A percentile compares a stretch with the other conserved stretches of the same genome.
Conservation (phyloP, 2,797 vertebrate species). For the Podarcis lilfordi region DNA sequence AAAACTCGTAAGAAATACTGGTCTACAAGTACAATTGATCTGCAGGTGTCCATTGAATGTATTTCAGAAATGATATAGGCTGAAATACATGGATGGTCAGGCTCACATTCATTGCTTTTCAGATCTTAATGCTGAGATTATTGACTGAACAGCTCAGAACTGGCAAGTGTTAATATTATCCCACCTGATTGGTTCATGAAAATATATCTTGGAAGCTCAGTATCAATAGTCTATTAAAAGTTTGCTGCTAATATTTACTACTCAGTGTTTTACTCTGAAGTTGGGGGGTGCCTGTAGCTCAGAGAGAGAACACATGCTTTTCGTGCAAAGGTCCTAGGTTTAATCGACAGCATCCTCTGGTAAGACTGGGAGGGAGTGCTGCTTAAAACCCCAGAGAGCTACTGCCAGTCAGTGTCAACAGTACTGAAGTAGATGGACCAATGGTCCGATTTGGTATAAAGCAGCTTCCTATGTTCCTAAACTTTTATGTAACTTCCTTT, state of each 20-base stretch:
- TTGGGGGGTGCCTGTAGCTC: neutral
- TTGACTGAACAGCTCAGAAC: slow-evolving; percentile 16
- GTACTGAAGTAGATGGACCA: no score
- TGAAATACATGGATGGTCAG: slow-evolving; percentile 6
- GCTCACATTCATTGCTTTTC: slow-evolving; percentile 40
- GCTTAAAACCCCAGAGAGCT: no score
- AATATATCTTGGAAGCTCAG: neutral
- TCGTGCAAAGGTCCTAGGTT: no score
- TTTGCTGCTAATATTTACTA: neutral
- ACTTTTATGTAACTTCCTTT: neutral
- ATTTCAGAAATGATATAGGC: slow-evolving; percentile 48
- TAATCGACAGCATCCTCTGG: no score
- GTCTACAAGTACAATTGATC: slow-evolving; percentile 44
- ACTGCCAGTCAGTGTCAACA: no score
- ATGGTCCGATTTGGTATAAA: no score
- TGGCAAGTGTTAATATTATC: neutral
- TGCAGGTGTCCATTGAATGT: slow-evolving; percentile 31
- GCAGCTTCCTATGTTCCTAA: no score
- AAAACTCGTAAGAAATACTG: neutral
- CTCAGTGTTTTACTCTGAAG: neutral
- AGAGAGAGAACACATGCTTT: no score
- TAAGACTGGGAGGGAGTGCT: no score
- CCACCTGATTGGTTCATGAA: neutral
- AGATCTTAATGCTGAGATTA: neutral
- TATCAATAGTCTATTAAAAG: neutral